phyloP scores from a whole-genome alignment of 2,797 vertebrate species.

The Gymnothorax reevesii region DNA sequence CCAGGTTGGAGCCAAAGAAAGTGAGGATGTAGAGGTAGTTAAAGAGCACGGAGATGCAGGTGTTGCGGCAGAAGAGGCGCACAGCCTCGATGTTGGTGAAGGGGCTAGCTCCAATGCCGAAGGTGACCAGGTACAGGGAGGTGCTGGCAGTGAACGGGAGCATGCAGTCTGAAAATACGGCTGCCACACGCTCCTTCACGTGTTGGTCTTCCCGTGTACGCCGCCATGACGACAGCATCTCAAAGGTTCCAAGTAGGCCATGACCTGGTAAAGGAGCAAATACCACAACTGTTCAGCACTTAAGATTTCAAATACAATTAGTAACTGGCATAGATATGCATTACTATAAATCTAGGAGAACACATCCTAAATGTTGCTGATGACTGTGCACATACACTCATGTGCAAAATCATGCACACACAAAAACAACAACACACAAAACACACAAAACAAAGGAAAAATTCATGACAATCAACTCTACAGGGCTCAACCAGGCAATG shows the following conservation, averaged over 20 bases:
- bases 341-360: background rate
- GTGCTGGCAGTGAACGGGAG: slow-evolving; percentile 96
- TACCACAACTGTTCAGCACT: background rate
- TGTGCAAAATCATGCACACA: background rate
- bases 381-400: background rate
- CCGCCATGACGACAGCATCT: slow-evolving; percentile 98
- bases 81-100: slow-evolving; percentile 99
- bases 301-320: background rate
- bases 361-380: background rate
- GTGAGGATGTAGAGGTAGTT: slow-evolving; percentile 97
- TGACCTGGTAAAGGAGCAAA: slow-evolving; percentile 73
- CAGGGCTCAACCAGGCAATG: background rate
- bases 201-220: slow-evolving; percentile 97
- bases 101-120: slow-evolving; percentile 95
- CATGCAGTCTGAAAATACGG: slow-evolving; percentile 96
- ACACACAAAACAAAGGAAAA: background rate
- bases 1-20: slow-evolving; percentile 97
- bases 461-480: background rate
- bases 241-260: slow-evolving; percentile 95
- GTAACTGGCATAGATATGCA: too few relatives aligned
- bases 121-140: slow-evolving; percentile 94
- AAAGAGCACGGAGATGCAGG: slow-evolving; percentile 89
- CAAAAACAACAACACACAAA: background rate
- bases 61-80: slow-evolving; percentile 95
- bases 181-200: slow-evolving; percentile 95